Conservation (phyloP, 2,888 invertebrate genomes). For the Eucriotettix oculatus region DNA sequence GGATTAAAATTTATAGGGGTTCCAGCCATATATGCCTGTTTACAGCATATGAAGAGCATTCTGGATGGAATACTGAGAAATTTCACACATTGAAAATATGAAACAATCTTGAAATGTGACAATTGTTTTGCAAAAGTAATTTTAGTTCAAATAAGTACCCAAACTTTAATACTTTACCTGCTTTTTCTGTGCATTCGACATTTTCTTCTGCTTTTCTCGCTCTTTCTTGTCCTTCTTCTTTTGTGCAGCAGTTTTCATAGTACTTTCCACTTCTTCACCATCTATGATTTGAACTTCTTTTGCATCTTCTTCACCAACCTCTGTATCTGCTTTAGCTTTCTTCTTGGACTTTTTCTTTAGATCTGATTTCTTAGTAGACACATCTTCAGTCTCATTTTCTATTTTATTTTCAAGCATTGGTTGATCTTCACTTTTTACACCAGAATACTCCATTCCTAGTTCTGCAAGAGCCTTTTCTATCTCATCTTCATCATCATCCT, state of each 20-base stretch:
- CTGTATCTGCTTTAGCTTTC: conserved; percentile 22
- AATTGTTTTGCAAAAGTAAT: too few species aligned
- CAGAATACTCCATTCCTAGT: conserved; percentile 63
- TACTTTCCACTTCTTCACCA: conserved; percentile 37
- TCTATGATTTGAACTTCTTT: conserved; percentile 32
- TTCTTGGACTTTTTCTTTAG: conserved; percentile 12
- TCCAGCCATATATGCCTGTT: too few species aligned
- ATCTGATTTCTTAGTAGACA: conserved; percentile 12
- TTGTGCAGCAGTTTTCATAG: conserved; percentile 67
- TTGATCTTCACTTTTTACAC: conserved; percentile 34
- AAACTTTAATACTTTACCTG: conserved; percentile 20
- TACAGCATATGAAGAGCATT: too few species aligned
- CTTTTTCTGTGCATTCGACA: conserved; percentile 40
- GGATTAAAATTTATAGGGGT: too few species aligned
- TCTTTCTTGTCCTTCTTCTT: conserved; percentile 84
- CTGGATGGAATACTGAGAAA: too few species aligned
- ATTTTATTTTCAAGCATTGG: conserved; percentile 18
- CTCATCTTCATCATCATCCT: conserved; percentile 53
- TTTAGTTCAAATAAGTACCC: too few species aligned
- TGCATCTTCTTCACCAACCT: conserved; percentile 21
- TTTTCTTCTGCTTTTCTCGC: conserved; percentile 56
- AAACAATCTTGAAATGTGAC: too few species aligned
- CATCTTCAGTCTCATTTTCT: conserved; percentile 10
- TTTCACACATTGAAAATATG: too few species aligned
- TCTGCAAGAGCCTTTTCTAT: conserved; percentile 71